Percentiles rank a stretch among this genome's conserved stretches.
Conservation (phyloP, 1,140 invertebrate species). For the Bombus pyrosoma region DNA sequence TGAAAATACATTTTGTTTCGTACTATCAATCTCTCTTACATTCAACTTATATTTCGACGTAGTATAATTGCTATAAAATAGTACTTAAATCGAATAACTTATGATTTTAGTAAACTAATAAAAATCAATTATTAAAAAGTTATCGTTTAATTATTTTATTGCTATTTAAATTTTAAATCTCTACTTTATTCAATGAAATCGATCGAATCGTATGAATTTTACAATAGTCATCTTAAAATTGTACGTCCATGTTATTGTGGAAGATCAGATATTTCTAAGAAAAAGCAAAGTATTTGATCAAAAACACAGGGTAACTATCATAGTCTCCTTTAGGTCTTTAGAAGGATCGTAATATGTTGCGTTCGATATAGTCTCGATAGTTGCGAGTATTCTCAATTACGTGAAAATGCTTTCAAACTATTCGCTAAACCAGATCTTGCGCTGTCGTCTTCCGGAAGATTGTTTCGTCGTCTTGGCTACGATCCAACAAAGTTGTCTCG, state of each 20-base stretch:
- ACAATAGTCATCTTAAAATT: background rate
- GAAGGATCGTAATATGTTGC: background rate
- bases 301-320: too few species aligned
- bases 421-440: constrained; percentile 8
- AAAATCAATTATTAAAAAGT: too few species aligned
- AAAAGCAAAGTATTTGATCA: too few species aligned
- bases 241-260: background rate
- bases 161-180: background rate
- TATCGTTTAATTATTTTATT: background rate
- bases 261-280: too few species aligned
- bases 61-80: too few species aligned
- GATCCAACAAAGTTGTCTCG: constrained; percentile 22
- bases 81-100: too few species aligned
- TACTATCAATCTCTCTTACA: background rate
- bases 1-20: background rate
- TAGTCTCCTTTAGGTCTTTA: too few species aligned
- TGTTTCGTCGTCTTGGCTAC: constrained; percentile 35
- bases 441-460: constrained; percentile 17
- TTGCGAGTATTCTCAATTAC: constrained; percentile 28
- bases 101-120: too few species aligned
- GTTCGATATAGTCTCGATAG: background rate
- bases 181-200: background rate
- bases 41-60: too few species aligned
- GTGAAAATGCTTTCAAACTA: constrained; percentile 23
- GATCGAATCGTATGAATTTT: too few species aligned